Percentiles rank a stretch among this genome's conserved stretches.
These are phyloP conservation scores for Phymanthus crucifer DNA, from an alignment of 92 coral and sea anemone species.

Conservation along the genomic window DNA sequence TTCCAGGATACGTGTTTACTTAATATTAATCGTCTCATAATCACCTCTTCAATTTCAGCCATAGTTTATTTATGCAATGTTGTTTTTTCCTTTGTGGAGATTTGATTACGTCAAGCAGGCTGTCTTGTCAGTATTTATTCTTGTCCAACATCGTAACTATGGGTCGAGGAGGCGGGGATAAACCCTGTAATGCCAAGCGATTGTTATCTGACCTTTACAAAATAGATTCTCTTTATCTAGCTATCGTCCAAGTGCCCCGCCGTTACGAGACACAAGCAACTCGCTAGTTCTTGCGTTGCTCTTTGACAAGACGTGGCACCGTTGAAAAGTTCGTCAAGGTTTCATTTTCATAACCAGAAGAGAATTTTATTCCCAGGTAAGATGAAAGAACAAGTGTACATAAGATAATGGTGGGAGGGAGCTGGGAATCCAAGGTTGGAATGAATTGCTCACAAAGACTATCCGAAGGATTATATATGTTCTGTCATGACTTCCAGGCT, in stretches of 20 bases:
- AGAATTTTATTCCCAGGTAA: background rate
- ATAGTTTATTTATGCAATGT: background rate
- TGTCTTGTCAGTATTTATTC: background rate
- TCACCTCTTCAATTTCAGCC: conserved; percentile 2
- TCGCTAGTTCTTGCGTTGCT: background rate
- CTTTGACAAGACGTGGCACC: background rate
- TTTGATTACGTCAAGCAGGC: background rate
- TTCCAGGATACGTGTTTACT: conserved; percentile 9
- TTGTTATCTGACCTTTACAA: conserved; percentile 39
- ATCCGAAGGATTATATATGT: background rate
- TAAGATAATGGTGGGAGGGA: background rate
- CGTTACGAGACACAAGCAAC: conserved; percentile 8
- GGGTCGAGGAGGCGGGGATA: conserved; percentile 22
- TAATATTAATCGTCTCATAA: conserved; percentile 5
- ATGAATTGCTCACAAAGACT: background rate
- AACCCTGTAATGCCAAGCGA: background rate
- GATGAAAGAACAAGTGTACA: background rate
- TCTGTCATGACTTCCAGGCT: conserved; percentile 2
- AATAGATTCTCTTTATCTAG: conserved; percentile 49
- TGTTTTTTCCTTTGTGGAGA: background rate
- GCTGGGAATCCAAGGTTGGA: background rate
- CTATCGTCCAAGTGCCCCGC: conserved; percentile 24
- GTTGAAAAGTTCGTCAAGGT: background rate
- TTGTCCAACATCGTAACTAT: background rate
- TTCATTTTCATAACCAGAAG: background rate